Base-by-base conservation (phyloP, 2,113 vertebrate genomes). In the Lampris megalopsis region DNA sequence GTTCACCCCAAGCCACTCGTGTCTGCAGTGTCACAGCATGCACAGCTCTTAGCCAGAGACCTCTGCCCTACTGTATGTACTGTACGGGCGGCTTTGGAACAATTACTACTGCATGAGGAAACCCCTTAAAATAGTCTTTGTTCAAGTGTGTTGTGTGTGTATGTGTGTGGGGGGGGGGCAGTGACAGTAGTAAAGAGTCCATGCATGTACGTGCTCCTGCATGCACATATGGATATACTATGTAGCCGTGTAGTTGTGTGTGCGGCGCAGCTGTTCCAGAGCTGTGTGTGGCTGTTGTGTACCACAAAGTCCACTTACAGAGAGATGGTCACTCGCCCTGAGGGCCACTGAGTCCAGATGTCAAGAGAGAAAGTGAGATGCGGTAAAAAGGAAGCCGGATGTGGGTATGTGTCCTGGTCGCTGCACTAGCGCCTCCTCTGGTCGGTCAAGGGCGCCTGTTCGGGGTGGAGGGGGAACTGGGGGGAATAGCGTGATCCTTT, bases 101-200 rank as follows among this genome's bases (percentile, higher is more conserved):
- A 54, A 78, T 86, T 77, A 82, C 8, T 84, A 53, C 68, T 6
- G 61, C 84, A 77, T 88, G 86, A 88, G 9, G 40, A 76, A 73
- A 67, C 3, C 53, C 60, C 77, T 75, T 69, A 79, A 75, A 86
- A 90, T 84, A 83, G 69, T 73, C 42, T 36, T 41, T 10, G 37
- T 13, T 61, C 9, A 45, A 58, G 53, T 56, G 53, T 5, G 24
- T 56, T 56, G 53, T 56, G 53, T 56, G 53, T 56, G 53, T 56
- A n/a, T 13, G 53, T 13, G 53, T 13, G 53, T 13, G 5, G 43
- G 7, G 43, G 7, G 43, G 7, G 43, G 7, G 43, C 4, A 45
- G 43, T 5, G 43, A 45, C 4, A 45, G 43, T 5, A 45, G 7
- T 4, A 71, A 42, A 45, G 4, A 38, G 49, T 11, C 13, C 63